Evolutionary conservation across 1,140 invertebrate genomes (phyloP).

Genomic region (Phymastichus coffea): DNA sequence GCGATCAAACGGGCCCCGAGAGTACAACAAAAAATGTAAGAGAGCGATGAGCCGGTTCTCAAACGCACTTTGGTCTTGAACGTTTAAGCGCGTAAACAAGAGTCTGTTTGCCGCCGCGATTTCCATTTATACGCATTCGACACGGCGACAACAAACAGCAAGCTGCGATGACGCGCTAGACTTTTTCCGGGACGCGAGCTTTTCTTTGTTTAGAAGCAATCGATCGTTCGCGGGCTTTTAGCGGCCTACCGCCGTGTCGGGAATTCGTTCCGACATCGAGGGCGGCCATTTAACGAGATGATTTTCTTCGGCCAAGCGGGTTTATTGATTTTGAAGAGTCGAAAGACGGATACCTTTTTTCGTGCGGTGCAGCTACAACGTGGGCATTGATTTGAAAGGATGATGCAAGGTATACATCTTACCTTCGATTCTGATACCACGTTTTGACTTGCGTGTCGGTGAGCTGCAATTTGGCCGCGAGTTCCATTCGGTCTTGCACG

Average conservation of each 20-base stretch:
- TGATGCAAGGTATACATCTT: too few species aligned
- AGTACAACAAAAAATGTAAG: constrained; percentile 2
- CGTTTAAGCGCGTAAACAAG: constrained; percentile 54
- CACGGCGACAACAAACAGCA: constrained; percentile 26
- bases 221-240: constrained; percentile 1
- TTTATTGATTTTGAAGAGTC: too few species aligned
- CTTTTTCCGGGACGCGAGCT: neutral
- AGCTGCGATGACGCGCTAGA: neutral
- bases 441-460: constrained; percentile 99
- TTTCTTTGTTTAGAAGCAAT: constrained; percentile 15
- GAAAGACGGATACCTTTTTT: too few species aligned
- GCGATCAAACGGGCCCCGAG: constrained; percentile 17
- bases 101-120: constrained; percentile 46
- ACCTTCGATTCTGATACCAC: constrained; percentile 99
- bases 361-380: too few species aligned
- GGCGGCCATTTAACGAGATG: too few species aligned
- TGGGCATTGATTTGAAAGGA: too few species aligned
- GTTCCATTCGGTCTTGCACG: constrained; percentile 97
- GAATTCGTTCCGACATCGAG: too few species aligned
- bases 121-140: constrained; percentile 54
- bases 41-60: too few species aligned
- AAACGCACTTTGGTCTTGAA: too few species aligned
- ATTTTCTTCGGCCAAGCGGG: too few species aligned
- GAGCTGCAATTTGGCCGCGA: constrained; percentile 92
- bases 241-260: neutral